phyloP scores from a whole-genome alignment of 2,113 vertebrate genomes.

The Pteruthius melanotis region DNA sequence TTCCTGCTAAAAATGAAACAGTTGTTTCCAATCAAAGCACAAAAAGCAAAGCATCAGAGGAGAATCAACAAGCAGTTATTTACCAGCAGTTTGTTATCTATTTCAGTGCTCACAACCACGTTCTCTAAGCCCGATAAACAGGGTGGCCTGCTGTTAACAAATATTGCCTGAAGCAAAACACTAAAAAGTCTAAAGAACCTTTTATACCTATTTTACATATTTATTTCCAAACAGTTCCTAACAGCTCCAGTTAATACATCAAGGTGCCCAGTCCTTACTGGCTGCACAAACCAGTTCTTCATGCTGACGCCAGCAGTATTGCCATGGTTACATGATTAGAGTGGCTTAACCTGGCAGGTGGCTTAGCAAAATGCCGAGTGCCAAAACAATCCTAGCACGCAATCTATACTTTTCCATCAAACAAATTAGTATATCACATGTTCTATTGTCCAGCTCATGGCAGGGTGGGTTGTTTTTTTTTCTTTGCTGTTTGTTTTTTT shows the following conservation, averaged over 20 bases:
- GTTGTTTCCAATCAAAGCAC: constrained; percentile 14
- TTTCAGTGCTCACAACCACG: background rate
- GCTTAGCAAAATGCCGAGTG: background rate
- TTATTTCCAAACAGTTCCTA: constrained; percentile 32
- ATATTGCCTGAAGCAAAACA: constrained; percentile 15
- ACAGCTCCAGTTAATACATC: background rate
- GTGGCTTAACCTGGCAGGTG: constrained; percentile 55
- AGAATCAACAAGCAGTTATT: background rate
- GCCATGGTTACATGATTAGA: constrained; percentile 50
- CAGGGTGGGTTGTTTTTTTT: background rate
- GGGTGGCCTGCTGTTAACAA: constrained; percentile 49
- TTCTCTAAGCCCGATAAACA: background rate
- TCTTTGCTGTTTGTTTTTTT: accelerated
- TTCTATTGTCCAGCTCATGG: background rate
- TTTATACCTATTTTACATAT: constrained; percentile 43
- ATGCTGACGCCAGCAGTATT: background rate
- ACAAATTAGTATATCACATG: background rate
- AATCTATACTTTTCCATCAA: background rate
- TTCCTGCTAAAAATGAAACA: background rate
- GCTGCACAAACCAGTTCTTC: constrained; percentile 11
- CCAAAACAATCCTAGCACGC: background rate
- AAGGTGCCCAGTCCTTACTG: background rate
- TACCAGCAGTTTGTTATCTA: constrained; percentile 12
- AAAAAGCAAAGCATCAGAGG: constrained; percentile 17
- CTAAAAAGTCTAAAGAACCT: background rate